Evolutionary conservation across 1,140 invertebrate species (phyloP), one percentile per base, ranked within the genome.

Genomic region (Drosophila suzukii): DNA sequence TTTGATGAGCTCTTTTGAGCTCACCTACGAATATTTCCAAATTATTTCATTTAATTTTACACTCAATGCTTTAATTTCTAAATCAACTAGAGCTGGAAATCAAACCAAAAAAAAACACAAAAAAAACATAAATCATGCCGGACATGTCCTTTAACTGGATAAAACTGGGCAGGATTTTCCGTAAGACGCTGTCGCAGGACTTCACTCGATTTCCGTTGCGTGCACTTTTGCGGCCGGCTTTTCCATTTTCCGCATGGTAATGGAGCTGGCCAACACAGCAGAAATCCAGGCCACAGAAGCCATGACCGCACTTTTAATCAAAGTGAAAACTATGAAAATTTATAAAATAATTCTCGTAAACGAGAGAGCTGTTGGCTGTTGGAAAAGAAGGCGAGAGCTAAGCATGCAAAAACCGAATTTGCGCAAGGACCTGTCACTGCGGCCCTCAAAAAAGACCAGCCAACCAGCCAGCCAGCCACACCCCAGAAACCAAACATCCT

Each of bases 321-420:
- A 88, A 88, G 76, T 83, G 79, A 80, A 89, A 88, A 88, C 84
- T 88, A 88, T 88, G 83, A 83, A 89, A 79, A 89, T 88, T 83
- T 89, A 77, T 77, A 82, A 89, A 88, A 89, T 89, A 76, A 83
- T 76, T 89, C 75, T 80, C 47, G 62, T 60, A 82, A 82, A 61
- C 75, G 54, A 81, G 41, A 8, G 7, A 10, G 32, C 32, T 10
- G 32, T 10, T 34, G 32, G 8, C 47, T 43, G 56, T n/a, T n/a
- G 10, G 24, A 41, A 44, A 34, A 58, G 63, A 62, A 57, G 60
- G 44, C 38, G 36, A 36, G 15, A 36, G 15, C 59, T 50, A 71
- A 54, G 50, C 56, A 47, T 65, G 71, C 39, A 60, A 66, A 81
- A 78, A 58, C 78, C 72, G 57, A 73, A 77, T 72, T 80, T 81